phyloP scores from a whole-genome alignment of 1,140 invertebrate species.

The Parasteatoda tepidariorum region DNA sequence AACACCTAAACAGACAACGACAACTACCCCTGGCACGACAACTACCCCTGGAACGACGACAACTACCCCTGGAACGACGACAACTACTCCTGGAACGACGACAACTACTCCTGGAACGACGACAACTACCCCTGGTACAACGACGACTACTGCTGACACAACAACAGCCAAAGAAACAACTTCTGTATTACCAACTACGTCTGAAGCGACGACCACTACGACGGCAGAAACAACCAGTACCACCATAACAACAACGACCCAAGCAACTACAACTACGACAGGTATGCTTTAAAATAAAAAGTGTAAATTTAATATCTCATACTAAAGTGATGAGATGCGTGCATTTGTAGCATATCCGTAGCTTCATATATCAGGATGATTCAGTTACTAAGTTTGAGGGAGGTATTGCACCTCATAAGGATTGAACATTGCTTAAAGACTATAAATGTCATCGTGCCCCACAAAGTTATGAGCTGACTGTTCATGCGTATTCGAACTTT shows the following conservation, averaged over 20 bases:
- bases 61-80: background rate
- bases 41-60: background rate
- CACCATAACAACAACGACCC: background rate
- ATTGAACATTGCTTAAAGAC: no score
- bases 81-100: background rate
- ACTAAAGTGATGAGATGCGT: no score
- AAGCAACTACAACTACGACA: background rate
- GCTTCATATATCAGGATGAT: no score
- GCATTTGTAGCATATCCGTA: no score
- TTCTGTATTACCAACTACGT: background rate
- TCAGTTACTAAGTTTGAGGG: no score
- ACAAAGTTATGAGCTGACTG: no score
- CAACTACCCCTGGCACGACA: background rate
- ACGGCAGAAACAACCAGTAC: background rate
- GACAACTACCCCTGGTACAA: background rate
- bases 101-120: background rate
- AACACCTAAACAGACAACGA: background rate
- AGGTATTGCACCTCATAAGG: no score
- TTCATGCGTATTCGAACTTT: no score
- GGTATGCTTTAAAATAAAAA: background rate
- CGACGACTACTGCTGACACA: background rate
- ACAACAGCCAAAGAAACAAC: background rate
- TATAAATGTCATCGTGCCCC: no score
- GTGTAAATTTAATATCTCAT: no score
- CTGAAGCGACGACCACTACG: background rate